A percentile compares a stretch with the other conserved stretches of the same genome.
Evolutionary conservation across 2,113 vertebrate genomes (phyloP).

Genomic region (Psittacula cyanocephala): DNA sequence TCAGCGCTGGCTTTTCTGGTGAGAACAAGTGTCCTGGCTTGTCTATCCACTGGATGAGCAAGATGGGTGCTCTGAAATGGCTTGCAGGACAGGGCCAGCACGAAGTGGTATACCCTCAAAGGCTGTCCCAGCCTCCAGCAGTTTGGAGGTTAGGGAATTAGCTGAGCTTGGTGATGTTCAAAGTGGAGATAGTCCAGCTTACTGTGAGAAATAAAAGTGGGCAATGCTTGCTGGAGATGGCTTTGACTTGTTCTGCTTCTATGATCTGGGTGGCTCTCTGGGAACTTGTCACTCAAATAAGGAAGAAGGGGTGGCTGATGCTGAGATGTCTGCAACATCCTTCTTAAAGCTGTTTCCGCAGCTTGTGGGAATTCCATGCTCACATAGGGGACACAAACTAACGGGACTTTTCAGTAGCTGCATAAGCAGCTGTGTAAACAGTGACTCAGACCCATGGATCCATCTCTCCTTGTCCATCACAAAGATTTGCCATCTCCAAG

Average conservation of each 20-base stretch:
- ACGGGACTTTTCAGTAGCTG: background rate
- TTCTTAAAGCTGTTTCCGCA: background rate
- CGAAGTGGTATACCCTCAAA: background rate
- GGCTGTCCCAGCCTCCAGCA: background rate
- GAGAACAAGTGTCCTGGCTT: background rate
- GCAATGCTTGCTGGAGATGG: background rate
- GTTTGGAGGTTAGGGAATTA: background rate
- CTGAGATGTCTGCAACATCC: background rate
- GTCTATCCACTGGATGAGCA: no score
- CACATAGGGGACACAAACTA: background rate
- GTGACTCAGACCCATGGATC: background rate
- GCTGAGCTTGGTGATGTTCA: background rate
- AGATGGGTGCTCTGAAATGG: background rate
- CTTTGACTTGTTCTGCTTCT: background rate
- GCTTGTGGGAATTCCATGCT: background rate
- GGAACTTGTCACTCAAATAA: background rate
- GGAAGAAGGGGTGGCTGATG: background rate
- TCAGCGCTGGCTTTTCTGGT: background rate
- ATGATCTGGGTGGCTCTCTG: background rate
- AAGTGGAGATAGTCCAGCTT: no score
- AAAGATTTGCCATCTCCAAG: background rate
- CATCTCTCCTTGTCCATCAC: background rate
- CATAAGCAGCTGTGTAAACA: no score
- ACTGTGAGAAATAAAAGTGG: background rate
- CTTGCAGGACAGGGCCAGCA: background rate